phyloP scores from a whole-genome alignment of 2,888 invertebrate species.

The Drosophila lacicola region DNA sequence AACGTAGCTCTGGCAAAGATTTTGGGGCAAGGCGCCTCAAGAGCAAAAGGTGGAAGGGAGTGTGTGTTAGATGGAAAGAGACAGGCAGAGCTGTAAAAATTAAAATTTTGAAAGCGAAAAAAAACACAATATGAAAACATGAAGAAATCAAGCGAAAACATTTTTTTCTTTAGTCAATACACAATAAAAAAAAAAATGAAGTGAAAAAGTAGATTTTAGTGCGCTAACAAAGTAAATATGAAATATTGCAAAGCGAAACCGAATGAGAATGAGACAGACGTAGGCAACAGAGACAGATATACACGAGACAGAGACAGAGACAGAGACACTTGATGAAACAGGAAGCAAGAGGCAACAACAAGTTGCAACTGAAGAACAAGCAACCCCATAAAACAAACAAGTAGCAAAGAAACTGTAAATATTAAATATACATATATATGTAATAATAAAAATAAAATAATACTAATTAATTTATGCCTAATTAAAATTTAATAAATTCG shows the following conservation, averaged over 20 bases:
- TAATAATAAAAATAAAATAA: conserved; percentile 42
- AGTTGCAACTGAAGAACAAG: conserved; percentile 10
- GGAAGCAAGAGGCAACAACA: conserved; percentile 16
- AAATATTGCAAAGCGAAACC: conserved; percentile 60
- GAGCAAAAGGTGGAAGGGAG: not conserved
- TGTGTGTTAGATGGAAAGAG: conserved; percentile 17
- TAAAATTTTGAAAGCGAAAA: conserved; percentile 6
- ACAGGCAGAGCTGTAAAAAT: conserved; percentile 15
- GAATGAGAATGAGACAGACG: conserved; percentile 41
- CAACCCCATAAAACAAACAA: conserved; percentile 28
- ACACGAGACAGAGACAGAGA: conserved; percentile 19
- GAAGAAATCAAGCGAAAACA: conserved; percentile 32
- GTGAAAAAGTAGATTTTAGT: conserved; percentile 55
- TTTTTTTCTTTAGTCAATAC: conserved; percentile 71
- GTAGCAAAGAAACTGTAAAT: conserved; percentile 78
- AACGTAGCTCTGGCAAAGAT: conserved; percentile 8
- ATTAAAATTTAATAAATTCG: conserved; percentile 59
- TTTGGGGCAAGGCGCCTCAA: not conserved
- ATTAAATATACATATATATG: conserved; percentile 65
- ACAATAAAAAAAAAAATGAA: conserved; percentile 18
- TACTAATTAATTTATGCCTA: conserved; percentile 69
- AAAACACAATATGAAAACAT: conserved; percentile 5
- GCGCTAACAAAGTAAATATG: conserved; percentile 57
- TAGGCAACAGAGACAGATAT: conserved; percentile 6
- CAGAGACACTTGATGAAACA: conserved; percentile 9